Conservation (phyloP, 2,888 invertebrate species). For the Atethmia centrago region DNA sequence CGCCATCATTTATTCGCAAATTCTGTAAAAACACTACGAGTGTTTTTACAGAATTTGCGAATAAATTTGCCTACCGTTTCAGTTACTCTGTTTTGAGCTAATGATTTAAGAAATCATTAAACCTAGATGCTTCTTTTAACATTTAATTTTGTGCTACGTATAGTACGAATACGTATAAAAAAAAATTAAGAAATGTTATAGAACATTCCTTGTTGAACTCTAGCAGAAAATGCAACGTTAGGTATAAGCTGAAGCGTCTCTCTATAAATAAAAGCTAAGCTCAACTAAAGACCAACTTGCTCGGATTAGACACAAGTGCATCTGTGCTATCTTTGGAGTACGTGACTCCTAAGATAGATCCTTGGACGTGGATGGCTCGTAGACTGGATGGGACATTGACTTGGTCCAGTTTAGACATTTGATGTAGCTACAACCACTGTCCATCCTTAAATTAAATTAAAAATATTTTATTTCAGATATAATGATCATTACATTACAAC, state of each 20-base stretch:
- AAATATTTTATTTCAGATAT: too few species aligned
- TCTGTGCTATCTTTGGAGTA: constrained; percentile 39
- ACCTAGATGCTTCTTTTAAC: neutral
- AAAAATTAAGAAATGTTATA: constrained; percentile 1
- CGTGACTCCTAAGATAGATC: constrained; percentile 45
- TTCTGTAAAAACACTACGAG: neutral
- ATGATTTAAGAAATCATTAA: neutral
- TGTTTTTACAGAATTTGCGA: too few species aligned
- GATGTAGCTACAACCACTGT: neutral
- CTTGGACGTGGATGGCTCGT: constrained; percentile 1
- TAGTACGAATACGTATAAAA: neutral
- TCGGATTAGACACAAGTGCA: constrained; percentile 55
- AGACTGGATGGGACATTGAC: constrained; percentile 27
- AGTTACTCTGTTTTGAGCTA: neutral
- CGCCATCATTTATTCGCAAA: neutral
- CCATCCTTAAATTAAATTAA: too few species aligned
- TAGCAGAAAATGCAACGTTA: constrained; percentile 34
- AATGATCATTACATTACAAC: too few species aligned
- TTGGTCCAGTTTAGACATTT: constrained; percentile 14
- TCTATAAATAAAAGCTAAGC: constrained; percentile 54
- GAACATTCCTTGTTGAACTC: neutral
- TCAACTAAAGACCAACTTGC: constrained; percentile 45
- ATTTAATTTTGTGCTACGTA: constrained; percentile 2
- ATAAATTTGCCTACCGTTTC: too few species aligned
- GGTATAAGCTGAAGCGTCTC: constrained; percentile 19